Evolutionary conservation across 1,140 invertebrate species (phyloP), one percentile per base, ranked within the genome.

Genomic region (Meloidogyne chitwoodi): DNA sequence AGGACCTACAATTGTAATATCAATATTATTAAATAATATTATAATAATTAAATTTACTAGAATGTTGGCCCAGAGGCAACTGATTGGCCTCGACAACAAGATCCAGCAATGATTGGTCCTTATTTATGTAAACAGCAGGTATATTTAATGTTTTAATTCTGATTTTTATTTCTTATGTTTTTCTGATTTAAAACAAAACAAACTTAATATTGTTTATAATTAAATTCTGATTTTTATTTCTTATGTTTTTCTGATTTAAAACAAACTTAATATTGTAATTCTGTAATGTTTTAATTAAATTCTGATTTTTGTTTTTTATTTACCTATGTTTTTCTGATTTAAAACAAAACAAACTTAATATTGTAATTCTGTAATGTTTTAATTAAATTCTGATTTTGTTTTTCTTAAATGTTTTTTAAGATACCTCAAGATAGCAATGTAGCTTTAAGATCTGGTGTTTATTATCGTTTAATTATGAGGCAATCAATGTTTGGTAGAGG

Each of bases 101-200:
- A 86, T 79, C 85, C 85, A 34, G 85, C 85, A 8, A 86, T 86
- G 85, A 86, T 86, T 75, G 85, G 86, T 34, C 85, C 85, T 16
- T 86, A 81, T 77, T 77, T 86, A 14, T 86, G 85, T 70, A 86
- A 86, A 77, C 85, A 86, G 69, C 84, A 85, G 67, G 81, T 81
- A 44, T 22, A 8, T 56, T 56, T n/a, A n/a, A 8, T 38, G 10
- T 38, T 38, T 38, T 0, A 38, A 38, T 8, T 38, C 12, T 56
- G 56, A 14, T 27, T 63, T 65, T 29, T 22, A 68, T 6, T 34
- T 68, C 11, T 5, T 8, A 31, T 6, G 6, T 31, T 31, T 3
- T 31, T 31, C 6, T 31, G 6, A 3, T 31, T 31, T 31, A n/a
- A n/a, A n/a, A n/a, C n/a, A n/a, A n/a, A n/a, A n/a, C n/a, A n/a